Base-by-base conservation (phyloP, 2,888 invertebrate species). In the Stegophylla sp. region DNA sequence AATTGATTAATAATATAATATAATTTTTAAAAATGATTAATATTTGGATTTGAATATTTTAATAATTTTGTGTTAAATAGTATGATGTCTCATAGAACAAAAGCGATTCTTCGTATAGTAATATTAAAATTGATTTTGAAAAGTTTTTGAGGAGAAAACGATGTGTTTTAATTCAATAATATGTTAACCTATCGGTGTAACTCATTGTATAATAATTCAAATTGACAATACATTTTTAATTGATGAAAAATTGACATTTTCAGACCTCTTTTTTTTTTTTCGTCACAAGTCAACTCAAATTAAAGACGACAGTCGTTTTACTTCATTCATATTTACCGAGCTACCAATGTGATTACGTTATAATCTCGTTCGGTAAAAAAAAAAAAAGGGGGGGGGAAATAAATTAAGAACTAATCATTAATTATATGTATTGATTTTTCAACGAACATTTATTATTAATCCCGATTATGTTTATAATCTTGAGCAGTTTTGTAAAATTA, bases 371-470 rank as follows among this genome's bases (percentile, higher is more conserved):
- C n/a, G n/a, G 43, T 26, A 61, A 41, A 59, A 26, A 73, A 12
- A 26, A 64, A 2, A 26, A 43, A 72, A 69, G 17, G 17, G 5
- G 17, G 17, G n/a, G 17, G 17, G 26, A 72, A 69, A 69, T 34
- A 7, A 56, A 43, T 43, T 72, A 72, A 72, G 71, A 41, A 56
- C 23, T 72, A 51, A 41, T 56, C 53, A 72, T 72, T 72, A 72
- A 72, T 72, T 72, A 72, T 72, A 20, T 23, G n/a, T 53, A 71
- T 53, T 53, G 71, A 71, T 71, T 71, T 71, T 34, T 53, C n/a
- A 56, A 41, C 10, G 41, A 23, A 56, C 10, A n/a, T 56, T 4
- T 34, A 34, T 23, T 23, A 53, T 20, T 56, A 72, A 72, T 56
- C 41, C 41, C 17, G 3, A 34, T 45, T 23, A 56, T 23, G 56